Evolutionary conservation across 1,140 invertebrate genomes (phyloP).

Genomic region (Cyphomyrmex costatus): DNA sequence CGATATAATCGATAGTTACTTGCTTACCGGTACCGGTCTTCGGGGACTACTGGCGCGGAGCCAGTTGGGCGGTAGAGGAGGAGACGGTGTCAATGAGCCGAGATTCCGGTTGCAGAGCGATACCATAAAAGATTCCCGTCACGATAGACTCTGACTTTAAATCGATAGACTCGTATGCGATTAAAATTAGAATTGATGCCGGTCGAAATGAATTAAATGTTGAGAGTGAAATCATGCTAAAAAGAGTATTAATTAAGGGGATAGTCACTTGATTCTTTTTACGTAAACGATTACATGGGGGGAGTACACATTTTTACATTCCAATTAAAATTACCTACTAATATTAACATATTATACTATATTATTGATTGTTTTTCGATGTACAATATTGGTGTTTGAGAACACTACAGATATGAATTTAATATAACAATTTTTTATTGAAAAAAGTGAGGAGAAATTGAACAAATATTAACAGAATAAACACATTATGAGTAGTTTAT

Average conservation of each 20-base stretch:
- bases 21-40: conserved; percentile 57
- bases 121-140: conserved; percentile 45
- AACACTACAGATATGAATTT: too few species aligned
- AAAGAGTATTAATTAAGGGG: neutral
- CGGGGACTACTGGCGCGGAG: conserved; percentile 16
- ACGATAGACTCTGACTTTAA: conserved; percentile 16
- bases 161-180: neutral
- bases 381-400: too few species aligned
- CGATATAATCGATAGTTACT: conserved; percentile 59
- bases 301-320: too few species aligned
- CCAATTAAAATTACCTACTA: too few species aligned
- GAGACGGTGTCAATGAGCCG: conserved; percentile 19
- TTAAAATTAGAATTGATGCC: conserved; percentile 16
- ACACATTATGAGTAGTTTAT: too few species aligned
- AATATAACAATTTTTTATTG: too few species aligned
- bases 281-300: too few species aligned
- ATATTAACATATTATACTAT: too few species aligned
- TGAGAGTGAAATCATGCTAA: neutral
- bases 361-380: too few species aligned
- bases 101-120: conserved; percentile 41
- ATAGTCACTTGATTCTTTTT: too few species aligned
- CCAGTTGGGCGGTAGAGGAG: conserved; percentile 4
- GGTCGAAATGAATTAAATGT: neutral
- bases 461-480: too few species aligned
- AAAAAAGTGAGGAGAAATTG: too few species aligned